These are phyloP conservation scores for Cephus pulcher DNA, from an alignment of 2,888 invertebrate species.

Conservation along the genomic window DNA sequence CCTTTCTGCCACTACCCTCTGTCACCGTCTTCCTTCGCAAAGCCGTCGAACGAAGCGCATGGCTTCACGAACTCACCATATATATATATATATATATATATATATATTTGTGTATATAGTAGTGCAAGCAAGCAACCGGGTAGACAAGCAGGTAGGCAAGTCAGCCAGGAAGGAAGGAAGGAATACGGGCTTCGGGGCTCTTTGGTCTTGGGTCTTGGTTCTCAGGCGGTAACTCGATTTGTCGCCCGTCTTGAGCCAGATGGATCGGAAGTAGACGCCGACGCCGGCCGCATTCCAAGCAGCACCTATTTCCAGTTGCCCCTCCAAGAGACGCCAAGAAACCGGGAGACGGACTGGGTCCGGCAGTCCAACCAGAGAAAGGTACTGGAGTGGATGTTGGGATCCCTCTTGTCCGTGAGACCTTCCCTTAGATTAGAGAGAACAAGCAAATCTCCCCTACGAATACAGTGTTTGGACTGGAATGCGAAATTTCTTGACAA, in stretches of 20 bases:
- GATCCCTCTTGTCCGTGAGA: background rate
- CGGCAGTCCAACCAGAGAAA: background rate
- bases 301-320: slow-evolving; percentile 31
- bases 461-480: background rate
- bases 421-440: background rate
- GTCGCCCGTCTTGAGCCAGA: slow-evolving; percentile 61
- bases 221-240: slow-evolving; percentile 55
- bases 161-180: slow-evolving; percentile 15
- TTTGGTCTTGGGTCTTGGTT: slow-evolving; percentile 54
- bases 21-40: background rate
- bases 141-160: slow-evolving; percentile 17
- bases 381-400: background rate
- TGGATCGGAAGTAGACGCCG: slow-evolving; percentile 61
- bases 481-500: background rate
- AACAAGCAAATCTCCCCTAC: background rate
- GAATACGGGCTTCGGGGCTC: slow-evolving; percentile 41
- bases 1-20: slow-evolving; percentile 8
- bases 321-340: background rate
- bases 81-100: too few species aligned
- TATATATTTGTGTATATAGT: background rate
- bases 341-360: background rate
- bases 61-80: background rate
- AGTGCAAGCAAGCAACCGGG: slow-evolving; percentile 11
- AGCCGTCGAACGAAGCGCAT: background rate
- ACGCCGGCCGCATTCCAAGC: slow-evolving; percentile 57